These are phyloP conservation scores for Lerista edwardsae DNA, from an alignment of 2,797 vertebrate genomes.

Conservation along the genomic window DNA sequence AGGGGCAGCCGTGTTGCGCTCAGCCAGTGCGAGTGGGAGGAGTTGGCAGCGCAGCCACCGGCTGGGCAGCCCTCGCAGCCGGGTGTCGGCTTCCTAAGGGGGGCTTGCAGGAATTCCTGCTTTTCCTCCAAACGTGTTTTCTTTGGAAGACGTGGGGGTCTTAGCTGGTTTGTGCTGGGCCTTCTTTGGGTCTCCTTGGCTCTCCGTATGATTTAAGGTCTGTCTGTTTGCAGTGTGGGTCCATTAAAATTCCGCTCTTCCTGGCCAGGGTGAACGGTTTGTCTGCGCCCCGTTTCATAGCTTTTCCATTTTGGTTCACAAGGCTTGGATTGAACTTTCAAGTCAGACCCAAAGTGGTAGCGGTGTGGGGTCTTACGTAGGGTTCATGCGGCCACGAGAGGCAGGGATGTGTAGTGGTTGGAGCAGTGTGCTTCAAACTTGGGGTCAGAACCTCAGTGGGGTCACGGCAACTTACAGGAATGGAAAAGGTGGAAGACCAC, in stretches of 20 bases:
- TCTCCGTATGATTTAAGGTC: background rate
- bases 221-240: slow-evolving; percentile 2
- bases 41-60: no score
- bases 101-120: background rate
- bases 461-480: no score
- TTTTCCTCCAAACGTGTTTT: background rate
- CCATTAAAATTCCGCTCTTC: background rate
- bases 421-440: no score
- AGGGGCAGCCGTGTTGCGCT: no score
- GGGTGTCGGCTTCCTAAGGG: background rate
- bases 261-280: background rate
- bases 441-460: no score
- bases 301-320: background rate
- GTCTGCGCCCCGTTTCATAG: no score
- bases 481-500: no score
- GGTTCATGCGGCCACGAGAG: background rate
- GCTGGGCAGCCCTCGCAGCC: background rate
- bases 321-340: background rate
- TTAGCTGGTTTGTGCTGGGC: slow-evolving; percentile 8
- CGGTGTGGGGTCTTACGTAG: background rate
- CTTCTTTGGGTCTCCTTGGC: background rate
- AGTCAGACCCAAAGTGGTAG: background rate
- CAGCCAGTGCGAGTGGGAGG: no score
- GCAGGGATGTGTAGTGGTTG: no score
- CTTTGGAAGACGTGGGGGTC: slow-evolving; percentile 18